phyloP scores from a whole-genome alignment of 2,888 invertebrate species.

The Rhingia rostrata region DNA sequence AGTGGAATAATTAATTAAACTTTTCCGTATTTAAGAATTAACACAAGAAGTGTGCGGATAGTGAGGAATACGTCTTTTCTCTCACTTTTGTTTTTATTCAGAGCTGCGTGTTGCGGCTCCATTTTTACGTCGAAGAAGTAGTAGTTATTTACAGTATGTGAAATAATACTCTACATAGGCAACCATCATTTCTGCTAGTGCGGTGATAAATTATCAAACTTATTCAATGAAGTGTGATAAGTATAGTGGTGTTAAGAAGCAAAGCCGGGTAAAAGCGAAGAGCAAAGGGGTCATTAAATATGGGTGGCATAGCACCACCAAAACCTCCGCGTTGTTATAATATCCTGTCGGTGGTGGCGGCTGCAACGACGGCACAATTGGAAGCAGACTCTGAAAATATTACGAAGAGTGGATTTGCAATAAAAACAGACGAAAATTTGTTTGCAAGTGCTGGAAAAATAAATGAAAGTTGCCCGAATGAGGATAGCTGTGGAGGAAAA shows the following conservation, averaged over 20 bases:
- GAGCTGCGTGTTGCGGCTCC: constrained; percentile 38
- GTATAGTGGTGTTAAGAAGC: constrained; percentile 56
- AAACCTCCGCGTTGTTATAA: constrained; percentile 72
- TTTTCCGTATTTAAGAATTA: constrained; percentile 39
- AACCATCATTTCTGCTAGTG: constrained; percentile 40
- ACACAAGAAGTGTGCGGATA: constrained; percentile 12
- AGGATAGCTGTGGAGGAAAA: constrained; percentile 51
- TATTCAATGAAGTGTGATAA: constrained; percentile 72
- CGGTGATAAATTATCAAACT: constrained; percentile 66
- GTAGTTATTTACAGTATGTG: constrained; percentile 54
- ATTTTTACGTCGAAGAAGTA: constrained; percentile 32
- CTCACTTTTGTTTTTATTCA: constrained; percentile 5
- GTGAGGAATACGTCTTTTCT: background rate
- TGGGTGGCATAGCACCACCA: constrained; percentile 68
- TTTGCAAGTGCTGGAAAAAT: constrained; percentile 51
- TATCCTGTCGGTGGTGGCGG: constrained; percentile 46
- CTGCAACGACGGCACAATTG: constrained; percentile 30
- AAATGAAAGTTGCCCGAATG: constrained; percentile 52
- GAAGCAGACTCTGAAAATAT: constrained; percentile 44
- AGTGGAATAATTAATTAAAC: constrained; percentile 64
- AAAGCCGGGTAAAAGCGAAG: constrained; percentile 60
- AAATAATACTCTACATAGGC: constrained; percentile 25
- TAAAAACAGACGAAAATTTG: constrained; percentile 58
- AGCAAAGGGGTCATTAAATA: constrained; percentile 56
- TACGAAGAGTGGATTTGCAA: constrained; percentile 59